These are phyloP conservation scores for Galbula dea DNA, from an alignment of 2,113 vertebrate genomes.

Conservation along the genomic window DNA sequence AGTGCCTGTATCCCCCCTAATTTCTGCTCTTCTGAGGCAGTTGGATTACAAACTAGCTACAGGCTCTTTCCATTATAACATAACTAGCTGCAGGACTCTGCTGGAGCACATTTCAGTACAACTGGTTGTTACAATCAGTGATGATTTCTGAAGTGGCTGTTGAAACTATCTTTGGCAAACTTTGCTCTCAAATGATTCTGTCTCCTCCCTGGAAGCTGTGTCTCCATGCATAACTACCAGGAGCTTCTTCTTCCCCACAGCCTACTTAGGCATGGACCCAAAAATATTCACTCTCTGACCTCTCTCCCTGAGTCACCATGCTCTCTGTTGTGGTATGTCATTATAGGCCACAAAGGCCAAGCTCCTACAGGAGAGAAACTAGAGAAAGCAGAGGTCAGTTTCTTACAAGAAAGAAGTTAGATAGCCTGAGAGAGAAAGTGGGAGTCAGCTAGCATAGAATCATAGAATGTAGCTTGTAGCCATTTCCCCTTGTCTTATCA, in stretches of 20 bases:
- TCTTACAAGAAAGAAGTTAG: too few species aligned
- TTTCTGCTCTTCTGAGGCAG: not conserved
- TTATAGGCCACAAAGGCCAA: too few species aligned
- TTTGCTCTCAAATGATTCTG: not conserved
- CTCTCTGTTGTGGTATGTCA: too few species aligned
- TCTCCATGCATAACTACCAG: not conserved
- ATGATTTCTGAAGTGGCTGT: constrained; percentile 32
- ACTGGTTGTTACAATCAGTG: constrained; percentile 24
- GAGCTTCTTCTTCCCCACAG: constrained; percentile 23
- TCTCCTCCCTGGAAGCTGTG: constrained; percentile 18
- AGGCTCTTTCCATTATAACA: constrained; percentile 24
- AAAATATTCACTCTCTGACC: not conserved
- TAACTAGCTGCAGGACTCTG: constrained; percentile 39
- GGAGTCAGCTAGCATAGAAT: too few species aligned
- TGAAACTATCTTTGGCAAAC: constrained; percentile 25
- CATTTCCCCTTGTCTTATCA: too few species aligned
- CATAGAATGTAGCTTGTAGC: too few species aligned
- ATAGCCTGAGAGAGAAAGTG: too few species aligned
- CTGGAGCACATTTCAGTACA: constrained; percentile 16
- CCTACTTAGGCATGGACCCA: not conserved
- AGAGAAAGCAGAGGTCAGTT: too few species aligned
- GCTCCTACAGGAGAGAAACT: too few species aligned
- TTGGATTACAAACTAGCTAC: not conserved
- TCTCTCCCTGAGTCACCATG: accelerated
- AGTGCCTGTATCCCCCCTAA: not conserved